Evolutionary conservation across 2,797 vertebrate genomes (phyloP).

Genomic region (Siniperca scherzeri): DNA sequence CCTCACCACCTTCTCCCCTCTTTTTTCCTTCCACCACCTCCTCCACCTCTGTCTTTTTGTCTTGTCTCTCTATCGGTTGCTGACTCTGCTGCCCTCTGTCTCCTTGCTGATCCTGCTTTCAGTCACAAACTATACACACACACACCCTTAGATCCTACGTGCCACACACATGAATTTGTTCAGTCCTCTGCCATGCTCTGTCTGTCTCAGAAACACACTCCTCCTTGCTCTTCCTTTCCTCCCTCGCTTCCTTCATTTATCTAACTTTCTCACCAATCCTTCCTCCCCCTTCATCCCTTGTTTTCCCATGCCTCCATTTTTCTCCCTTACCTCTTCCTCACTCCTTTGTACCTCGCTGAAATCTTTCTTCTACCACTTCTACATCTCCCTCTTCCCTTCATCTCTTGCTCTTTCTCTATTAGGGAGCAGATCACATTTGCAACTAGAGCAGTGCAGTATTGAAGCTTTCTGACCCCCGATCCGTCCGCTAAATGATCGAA

Average conservation of each 20-base stretch:
- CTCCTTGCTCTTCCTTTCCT: background rate
- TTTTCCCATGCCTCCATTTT: slow-evolving; percentile 41
- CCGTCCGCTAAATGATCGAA: slow-evolving; percentile 69
- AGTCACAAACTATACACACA: slow-evolving; percentile 37
- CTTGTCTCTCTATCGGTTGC: slow-evolving; percentile 54
- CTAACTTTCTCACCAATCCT: slow-evolving; percentile 34
- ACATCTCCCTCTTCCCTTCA: slow-evolving; percentile 29
- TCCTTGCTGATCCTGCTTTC: slow-evolving; percentile 58
- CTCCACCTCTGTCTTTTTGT: slow-evolving; percentile 42
- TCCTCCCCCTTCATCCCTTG: slow-evolving; percentile 29
- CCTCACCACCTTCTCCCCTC: slow-evolving; percentile 55
- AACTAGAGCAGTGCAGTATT: slow-evolving; percentile 50
- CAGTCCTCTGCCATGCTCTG: background rate
- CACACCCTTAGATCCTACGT: slow-evolving; percentile 2
- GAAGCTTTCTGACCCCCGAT: slow-evolving; percentile 58
- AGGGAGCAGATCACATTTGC: slow-evolving; percentile 67
- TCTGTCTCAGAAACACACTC: background rate
- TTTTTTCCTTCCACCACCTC: slow-evolving; percentile 8
- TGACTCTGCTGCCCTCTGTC: slow-evolving; percentile 73
- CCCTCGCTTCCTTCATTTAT: slow-evolving; percentile 35
- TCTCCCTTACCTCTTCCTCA: slow-evolving; percentile 21
- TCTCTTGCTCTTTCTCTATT: slow-evolving; percentile 39
- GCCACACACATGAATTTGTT: slow-evolving; percentile 21
- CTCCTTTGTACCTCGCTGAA: slow-evolving; percentile 5
- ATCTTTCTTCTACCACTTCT: slow-evolving; percentile 14